Conservation (phyloP, 1,140 invertebrate genomes). For the Drosophila micromelanica region DNA sequence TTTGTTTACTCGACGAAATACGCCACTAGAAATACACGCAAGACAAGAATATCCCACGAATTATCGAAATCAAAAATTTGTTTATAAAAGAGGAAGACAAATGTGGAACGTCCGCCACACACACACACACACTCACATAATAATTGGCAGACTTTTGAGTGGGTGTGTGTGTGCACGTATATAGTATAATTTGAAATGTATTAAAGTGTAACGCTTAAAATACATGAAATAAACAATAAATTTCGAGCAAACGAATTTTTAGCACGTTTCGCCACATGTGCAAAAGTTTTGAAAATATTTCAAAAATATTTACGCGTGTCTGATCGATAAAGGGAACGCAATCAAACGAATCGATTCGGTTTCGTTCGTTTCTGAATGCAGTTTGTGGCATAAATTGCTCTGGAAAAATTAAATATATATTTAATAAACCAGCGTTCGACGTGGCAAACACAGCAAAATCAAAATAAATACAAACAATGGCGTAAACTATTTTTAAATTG, state of each 20-base stretch:
- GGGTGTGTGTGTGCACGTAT: not conserved
- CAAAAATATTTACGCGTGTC: slow-evolving; percentile 71
- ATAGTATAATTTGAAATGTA: slow-evolving; percentile 54
- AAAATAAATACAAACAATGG: slow-evolving; percentile 72
- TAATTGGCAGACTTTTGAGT: slow-evolving; percentile 10
- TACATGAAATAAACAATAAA: slow-evolving; percentile 75
- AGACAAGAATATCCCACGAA: slow-evolving; percentile 71
- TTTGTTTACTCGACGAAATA: slow-evolving; percentile 71
- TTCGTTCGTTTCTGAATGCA: slow-evolving; percentile 53
- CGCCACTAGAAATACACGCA: slow-evolving; percentile 76
- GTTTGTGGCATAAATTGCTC: slow-evolving; percentile 40
- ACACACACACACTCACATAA: slow-evolving; percentile 16
- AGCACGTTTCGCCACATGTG: slow-evolving; percentile 80
- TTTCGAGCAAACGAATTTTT: slow-evolving; percentile 69
- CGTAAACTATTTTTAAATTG: slow-evolving; percentile 77
- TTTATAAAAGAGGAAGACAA: slow-evolving; percentile 82
- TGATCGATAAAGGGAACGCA: slow-evolving; percentile 19
- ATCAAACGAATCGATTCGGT: slow-evolving; percentile 1
- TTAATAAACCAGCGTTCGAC: slow-evolving; percentile 43
- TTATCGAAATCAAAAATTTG: slow-evolving; percentile 74
- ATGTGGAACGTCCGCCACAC: slow-evolving; percentile 72
- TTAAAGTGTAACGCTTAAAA: slow-evolving; percentile 81
- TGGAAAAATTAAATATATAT: slow-evolving; percentile 17
- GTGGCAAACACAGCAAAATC: slow-evolving; percentile 48
- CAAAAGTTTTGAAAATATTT: slow-evolving; percentile 76